Percentiles rank a stretch among this genome's conserved stretches.
Conservation (phyloP, 2,797 vertebrate genomes). For the Lagodon rhomboides region DNA sequence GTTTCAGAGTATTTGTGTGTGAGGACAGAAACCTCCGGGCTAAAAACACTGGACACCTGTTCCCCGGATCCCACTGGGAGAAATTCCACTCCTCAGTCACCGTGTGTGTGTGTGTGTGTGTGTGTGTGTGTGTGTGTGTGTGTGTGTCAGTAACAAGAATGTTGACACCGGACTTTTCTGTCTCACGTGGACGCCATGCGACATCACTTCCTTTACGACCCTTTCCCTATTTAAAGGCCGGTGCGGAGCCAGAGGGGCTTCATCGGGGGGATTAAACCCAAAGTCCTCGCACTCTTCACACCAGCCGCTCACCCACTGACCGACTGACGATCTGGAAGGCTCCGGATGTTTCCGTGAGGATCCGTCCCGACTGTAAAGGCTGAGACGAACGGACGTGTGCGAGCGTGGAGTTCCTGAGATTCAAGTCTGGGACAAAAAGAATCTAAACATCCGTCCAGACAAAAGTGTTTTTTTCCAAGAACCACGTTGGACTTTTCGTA, state of each 20-base stretch:
- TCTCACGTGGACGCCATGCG: conserved; percentile 49
- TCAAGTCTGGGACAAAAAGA: not conserved
- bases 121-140: conserved; percentile 13
- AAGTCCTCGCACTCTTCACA: conserved; percentile 54
- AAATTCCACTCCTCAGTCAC: conserved; percentile 62
- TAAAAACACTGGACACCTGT: conserved; percentile 77
- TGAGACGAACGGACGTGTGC: not conserved
- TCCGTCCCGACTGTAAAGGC: conserved; percentile 14
- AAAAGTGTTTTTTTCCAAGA: not conserved
- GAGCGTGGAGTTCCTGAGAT: not conserved
- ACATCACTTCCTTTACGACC: conserved; percentile 69
- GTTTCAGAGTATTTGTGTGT: conserved; percentile 44
- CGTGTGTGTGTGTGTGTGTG: conserved; percentile 31
- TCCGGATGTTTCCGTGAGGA: conserved; percentile 20
- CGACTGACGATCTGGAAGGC: conserved; percentile 12
- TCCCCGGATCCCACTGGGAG: conserved; percentile 54
- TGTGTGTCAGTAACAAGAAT: conserved; percentile 38
- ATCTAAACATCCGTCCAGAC: not conserved
- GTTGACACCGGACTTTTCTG: conserved; percentile 58
- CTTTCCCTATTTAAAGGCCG: conserved; percentile 74
- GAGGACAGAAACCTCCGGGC: conserved; percentile 46
- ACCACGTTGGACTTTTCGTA: not conserved
- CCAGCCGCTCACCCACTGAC: conserved; percentile 56
- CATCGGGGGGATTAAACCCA: conserved; percentile 55
- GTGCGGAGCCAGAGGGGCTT: conserved; percentile 53